A percentile compares a stretch with the other conserved stretches of the same genome.
Conservation (phyloP, 2,797 vertebrate species). For the Lophotriccus pileatus region DNA sequence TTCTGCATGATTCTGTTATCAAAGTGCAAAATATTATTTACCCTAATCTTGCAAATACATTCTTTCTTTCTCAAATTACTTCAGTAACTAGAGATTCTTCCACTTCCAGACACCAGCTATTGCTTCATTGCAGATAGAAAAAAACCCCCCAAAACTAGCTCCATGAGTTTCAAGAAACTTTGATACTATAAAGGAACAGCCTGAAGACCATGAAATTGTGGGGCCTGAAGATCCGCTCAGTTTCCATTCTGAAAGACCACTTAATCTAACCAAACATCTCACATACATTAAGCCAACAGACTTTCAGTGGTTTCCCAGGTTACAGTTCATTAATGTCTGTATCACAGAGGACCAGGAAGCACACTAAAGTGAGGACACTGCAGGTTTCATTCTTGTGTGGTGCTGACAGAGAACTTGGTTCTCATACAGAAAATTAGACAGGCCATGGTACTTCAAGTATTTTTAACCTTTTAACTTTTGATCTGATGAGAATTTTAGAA, state of each 20-base stretch:
- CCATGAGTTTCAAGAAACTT: neutral
- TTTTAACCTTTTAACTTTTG: constrained; percentile 19
- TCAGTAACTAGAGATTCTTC: neutral
- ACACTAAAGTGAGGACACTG: neutral
- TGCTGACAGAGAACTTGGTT: neutral
- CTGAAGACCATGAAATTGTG: neutral
- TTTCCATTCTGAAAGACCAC: neutral
- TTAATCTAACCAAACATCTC: neutral
- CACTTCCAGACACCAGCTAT: neutral
- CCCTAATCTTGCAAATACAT: neutral
- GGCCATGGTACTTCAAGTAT: neutral
- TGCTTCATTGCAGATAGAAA: neutral
- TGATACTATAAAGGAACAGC: neutral
- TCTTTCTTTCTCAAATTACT: neutral
- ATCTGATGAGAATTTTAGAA: neutral
- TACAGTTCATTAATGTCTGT: constrained; percentile 36
- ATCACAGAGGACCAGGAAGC: neutral
- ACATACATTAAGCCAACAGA: neutral
- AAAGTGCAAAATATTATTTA: neutral
- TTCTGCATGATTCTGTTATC: neutral
- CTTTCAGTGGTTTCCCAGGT: constrained; percentile 39
- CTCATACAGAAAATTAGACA: neutral
- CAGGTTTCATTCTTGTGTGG: neutral
- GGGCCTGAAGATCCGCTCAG: neutral
- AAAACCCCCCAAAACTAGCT: neutral